Conservation (phyloP, 2,113 vertebrate genomes). For the Tragelaphus imberbis region DNA sequence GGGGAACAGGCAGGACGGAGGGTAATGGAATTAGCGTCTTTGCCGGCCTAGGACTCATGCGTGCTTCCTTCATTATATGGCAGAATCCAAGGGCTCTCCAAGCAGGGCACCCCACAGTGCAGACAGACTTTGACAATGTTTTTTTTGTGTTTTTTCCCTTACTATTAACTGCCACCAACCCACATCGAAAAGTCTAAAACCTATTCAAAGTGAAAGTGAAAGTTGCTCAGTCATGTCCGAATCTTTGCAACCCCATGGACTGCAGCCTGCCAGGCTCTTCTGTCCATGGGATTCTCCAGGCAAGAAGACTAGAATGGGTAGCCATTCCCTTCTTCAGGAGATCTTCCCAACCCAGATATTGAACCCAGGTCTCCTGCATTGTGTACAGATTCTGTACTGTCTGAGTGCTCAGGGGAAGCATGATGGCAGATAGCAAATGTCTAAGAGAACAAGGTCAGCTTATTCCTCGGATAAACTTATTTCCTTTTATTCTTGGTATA, state of each 20-base stretch:
- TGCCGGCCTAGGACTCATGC: accelerated
- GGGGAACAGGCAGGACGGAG: neutral
- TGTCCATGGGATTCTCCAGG: neutral
- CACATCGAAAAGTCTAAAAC: neutral
- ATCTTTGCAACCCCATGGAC: neutral
- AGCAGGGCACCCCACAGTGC: accelerated
- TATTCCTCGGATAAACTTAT: accelerated
- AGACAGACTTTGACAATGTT: no score
- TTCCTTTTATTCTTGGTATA: neutral
- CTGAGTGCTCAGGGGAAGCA: neutral
- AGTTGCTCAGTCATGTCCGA: accelerated
- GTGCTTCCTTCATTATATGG: neutral
- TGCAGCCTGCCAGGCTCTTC: neutral
- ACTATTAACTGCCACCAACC: accelerated
- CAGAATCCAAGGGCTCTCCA: neutral
- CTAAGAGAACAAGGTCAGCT: no score
- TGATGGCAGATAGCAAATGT: accelerated
- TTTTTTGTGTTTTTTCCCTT: accelerated
- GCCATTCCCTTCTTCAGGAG: neutral
- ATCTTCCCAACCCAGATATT: neutral
- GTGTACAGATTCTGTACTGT: neutral
- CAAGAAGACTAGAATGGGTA: neutral
- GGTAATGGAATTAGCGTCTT: accelerated
- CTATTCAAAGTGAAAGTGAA: neutral
- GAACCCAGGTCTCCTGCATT: neutral